A percentile compares a stretch with the other conserved stretches of the same genome.
These are phyloP conservation scores for Pycnomerus fuliginosus DNA, from an alignment of 2,888 invertebrate species.

Conservation along the genomic window DNA sequence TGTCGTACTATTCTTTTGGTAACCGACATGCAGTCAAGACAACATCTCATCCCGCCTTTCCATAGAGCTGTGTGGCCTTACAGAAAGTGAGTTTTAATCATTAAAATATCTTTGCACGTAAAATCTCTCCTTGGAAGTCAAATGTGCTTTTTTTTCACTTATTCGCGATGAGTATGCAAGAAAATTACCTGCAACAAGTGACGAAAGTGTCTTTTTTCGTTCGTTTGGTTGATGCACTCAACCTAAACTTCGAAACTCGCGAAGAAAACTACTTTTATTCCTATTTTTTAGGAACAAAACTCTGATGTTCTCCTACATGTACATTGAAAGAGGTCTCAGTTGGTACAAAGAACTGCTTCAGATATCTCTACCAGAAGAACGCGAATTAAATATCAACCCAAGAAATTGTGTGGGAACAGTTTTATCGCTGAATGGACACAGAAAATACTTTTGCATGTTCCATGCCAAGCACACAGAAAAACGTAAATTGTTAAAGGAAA, in stretches of 20 bases:
- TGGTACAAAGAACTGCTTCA: slow-evolving; percentile 94
- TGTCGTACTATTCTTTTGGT: slow-evolving; percentile 90
- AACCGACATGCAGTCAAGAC: slow-evolving; percentile 84
- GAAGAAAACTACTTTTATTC: too few species aligned
- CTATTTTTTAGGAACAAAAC: slow-evolving; percentile 97
- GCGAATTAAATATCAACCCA: slow-evolving; percentile 87
- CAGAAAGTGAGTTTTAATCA: slow-evolving; percentile 73
- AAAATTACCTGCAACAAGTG: too few species aligned
- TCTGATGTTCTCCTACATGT: slow-evolving; percentile 89
- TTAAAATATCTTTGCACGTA: too few species aligned
- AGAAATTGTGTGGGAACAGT: slow-evolving; percentile 97
- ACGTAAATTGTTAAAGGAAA: too few species aligned
- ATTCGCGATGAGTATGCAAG: too few species aligned
- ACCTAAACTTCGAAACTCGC: too few species aligned
- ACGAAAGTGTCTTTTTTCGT: too few species aligned
- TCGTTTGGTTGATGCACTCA: too few species aligned
- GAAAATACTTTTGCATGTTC: slow-evolving; percentile 98
- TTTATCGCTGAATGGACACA: slow-evolving; percentile 90
- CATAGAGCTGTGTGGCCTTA: slow-evolving; percentile 95
- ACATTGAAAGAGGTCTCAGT: slow-evolving; percentile 85
- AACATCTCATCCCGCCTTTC: slow-evolving; percentile 85
- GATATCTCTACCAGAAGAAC: slow-evolving; percentile 79
- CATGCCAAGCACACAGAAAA: slow-evolving; percentile 93
- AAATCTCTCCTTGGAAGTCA: too few species aligned
- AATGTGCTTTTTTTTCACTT: too few species aligned